Evolutionary conservation across 2,113 vertebrate species (phyloP).

Genomic region (Erinaceus europaeus): DNA sequence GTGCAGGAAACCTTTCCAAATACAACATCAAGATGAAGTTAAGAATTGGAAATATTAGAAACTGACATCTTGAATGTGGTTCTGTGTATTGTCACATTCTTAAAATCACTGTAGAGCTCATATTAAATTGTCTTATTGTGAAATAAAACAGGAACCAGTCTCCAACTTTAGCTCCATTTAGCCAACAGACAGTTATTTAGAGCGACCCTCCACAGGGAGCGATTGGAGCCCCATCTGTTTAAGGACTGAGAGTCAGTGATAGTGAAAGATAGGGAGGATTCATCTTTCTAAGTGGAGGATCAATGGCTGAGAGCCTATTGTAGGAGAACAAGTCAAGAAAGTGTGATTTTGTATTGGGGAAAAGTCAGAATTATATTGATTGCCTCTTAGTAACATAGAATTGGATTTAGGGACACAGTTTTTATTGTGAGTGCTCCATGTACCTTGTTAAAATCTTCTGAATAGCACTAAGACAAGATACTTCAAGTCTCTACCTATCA

Average conservation of each 20-base stretch:
- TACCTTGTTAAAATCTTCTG: constrained; percentile 47
- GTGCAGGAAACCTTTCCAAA: neutral
- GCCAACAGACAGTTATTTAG: constrained; percentile 61
- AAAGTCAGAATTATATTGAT: constrained; percentile 60
- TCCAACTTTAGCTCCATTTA: constrained; percentile 59
- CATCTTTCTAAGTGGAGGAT: constrained; percentile 63
- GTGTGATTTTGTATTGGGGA: constrained; percentile 56
- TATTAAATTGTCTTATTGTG: constrained; percentile 28
- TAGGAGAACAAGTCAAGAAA: constrained; percentile 45
- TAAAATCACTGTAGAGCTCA: constrained; percentile 5
- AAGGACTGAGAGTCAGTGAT: constrained; percentile 48
- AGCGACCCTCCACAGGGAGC: constrained; percentile 41
- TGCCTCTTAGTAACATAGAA: constrained; percentile 55
- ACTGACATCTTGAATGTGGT: neutral
- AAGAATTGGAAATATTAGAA: constrained; percentile 7
- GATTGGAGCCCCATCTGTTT: constrained; percentile 61
- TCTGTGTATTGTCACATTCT: neutral
- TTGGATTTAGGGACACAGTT: constrained; percentile 50
- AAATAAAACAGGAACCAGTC: constrained; percentile 40
- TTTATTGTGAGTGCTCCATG: constrained; percentile 23
- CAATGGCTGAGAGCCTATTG: constrained; percentile 45
- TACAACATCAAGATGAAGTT: neutral
- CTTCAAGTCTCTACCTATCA: constrained; percentile 18
- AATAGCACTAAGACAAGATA: constrained; percentile 1
- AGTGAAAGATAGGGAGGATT: constrained; percentile 57